phyloP scores from a whole-genome alignment of 2,797 vertebrate genomes.

The Sebastes steindachneri region DNA sequence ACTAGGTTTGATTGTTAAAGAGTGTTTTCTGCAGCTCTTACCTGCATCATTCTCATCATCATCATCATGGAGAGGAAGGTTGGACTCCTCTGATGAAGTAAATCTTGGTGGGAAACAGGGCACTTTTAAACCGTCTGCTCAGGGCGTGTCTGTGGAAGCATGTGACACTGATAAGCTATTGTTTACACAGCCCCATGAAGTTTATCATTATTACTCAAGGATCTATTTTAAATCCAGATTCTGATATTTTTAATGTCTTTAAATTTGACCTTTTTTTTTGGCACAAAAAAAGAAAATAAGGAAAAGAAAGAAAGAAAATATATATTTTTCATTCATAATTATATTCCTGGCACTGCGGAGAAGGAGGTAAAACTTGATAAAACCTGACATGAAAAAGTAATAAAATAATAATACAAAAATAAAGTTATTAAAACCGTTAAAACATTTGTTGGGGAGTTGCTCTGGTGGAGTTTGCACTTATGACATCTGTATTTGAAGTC shows the following conservation, averaged over 20 bases:
- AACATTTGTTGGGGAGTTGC: neutral
- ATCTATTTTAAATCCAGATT: neutral
- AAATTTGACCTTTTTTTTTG: neutral
- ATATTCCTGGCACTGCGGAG: neutral
- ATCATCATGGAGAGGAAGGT: neutral
- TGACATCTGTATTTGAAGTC: neutral
- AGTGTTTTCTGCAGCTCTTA: neutral
- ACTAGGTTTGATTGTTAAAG: neutral
- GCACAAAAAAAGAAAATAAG: neutral
- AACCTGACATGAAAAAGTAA: neutral
- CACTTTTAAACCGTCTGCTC: neutral
- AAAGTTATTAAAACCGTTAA: neutral
- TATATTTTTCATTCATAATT: neutral
- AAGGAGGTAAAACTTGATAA: neutral
- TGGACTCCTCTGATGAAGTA: neutral
- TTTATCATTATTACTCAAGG: neutral
- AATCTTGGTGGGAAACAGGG: neutral
- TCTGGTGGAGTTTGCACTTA: neutral
- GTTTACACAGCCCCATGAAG: neutral
- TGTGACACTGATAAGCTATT: neutral
- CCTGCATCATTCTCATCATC: slow-evolving; percentile 13
- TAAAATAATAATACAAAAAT: neutral
- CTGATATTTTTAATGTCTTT: neutral
- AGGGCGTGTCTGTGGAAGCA: neutral
- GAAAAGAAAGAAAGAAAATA: neutral